Base-by-base conservation (phyloP, 2,113 vertebrate species). In the Sphyrna mokarran region DNA sequence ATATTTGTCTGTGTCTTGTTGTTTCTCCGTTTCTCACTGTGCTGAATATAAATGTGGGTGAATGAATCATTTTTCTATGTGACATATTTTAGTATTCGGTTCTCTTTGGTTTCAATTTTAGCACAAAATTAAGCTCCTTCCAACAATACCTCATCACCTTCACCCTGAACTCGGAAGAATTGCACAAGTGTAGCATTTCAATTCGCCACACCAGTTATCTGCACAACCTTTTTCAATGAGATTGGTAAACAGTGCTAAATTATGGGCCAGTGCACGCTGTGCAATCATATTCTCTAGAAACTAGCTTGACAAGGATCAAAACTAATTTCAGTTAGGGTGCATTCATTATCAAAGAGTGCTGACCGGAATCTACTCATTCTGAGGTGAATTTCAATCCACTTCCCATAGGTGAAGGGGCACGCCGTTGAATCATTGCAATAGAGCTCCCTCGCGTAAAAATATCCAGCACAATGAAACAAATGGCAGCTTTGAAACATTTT, bases 401-500 rank as follows among this genome's bases (percentile, higher is more conserved):
- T 68, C 16, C 61, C 89, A 93, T 66, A 93, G 6, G 89, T 66
- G 61, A 68, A 37, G 7, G 33, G 16, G 29, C 33, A 91, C 16
- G 61, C 4, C 37, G 33, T 16, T 63, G 61, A 66, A 18, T 66
- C 6, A 66, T 37, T 66, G 33, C 14, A 93, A n/a, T n/a, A 18
- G 58, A 91, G 33, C 66, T n/a, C n/a, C 33, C 61, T 66, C n/a
- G 16, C 61, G 54, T 87, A 66, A 66, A 63, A 66, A 93, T 18
- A 93, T 66, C n/a, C 33, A 93, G 66, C 14, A 66, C 33, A 37
- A 93, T 61, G 16, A n/a, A 93, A 37, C 8, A 33, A 66, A 93
- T 33, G n/a, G 54, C 87, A 90, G 87, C 48, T 90, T 61, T 90
- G 54, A 61, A 90, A 61, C 87, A 68, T 66, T 66, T 66, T 93